These are phyloP conservation scores for Myrmecobius fasciatus DNA, from an alignment of 2,113 vertebrate species.

Conservation along the genomic window DNA sequence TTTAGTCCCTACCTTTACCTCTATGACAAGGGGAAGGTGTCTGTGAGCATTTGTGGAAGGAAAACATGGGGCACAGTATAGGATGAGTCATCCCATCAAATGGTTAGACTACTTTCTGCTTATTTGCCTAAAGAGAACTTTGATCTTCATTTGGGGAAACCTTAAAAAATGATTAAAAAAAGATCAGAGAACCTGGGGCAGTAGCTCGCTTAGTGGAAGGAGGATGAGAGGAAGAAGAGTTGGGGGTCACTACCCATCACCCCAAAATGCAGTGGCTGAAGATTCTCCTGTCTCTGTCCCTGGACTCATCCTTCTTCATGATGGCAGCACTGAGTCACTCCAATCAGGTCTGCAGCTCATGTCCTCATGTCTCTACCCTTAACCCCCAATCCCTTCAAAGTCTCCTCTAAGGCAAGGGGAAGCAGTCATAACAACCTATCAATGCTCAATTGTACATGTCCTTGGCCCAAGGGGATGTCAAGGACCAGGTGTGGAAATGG, in stretches of 20 bases:
- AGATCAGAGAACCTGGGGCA: neutral
- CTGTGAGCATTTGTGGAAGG: neutral
- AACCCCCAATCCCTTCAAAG: neutral
- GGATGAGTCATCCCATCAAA: neutral
- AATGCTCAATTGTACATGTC: neutral
- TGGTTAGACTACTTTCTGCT: neutral
- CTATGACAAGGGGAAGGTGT: neutral
- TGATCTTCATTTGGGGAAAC: neutral
- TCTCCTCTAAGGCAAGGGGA: neutral
- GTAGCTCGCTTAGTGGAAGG: neutral
- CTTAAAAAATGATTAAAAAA: neutral
- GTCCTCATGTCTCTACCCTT: neutral
- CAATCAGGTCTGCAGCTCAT: neutral
- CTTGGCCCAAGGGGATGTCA: neutral
- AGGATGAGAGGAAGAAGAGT: neutral
- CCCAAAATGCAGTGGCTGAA: neutral
- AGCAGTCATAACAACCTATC: neutral
- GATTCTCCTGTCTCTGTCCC: neutral
- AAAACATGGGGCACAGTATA: neutral
- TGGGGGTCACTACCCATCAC: neutral
- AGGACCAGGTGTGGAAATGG: neutral
- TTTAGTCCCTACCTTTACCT: neutral
- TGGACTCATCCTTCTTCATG: neutral
- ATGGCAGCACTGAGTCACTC: neutral
- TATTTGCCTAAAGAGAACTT: neutral